Evolutionary conservation across 2,797 vertebrate genomes (phyloP).

Genomic region (Tokudaia muenninki): DNA sequence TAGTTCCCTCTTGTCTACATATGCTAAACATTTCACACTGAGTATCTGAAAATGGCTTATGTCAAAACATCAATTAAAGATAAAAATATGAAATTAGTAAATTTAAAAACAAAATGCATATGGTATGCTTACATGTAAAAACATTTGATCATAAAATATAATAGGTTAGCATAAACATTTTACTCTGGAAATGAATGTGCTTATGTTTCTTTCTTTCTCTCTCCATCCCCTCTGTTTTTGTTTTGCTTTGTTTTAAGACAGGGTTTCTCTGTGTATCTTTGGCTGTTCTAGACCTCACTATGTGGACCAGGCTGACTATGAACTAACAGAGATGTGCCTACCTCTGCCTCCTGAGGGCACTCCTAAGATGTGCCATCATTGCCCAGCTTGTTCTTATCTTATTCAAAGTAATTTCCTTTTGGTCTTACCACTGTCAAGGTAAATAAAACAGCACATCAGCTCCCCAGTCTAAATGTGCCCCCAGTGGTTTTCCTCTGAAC

Average conservation of each 20-base stretch:
- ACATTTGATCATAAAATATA: neutral
- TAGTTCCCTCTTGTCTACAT: neutral
- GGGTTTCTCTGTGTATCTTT: neutral
- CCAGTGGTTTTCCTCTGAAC: neutral
- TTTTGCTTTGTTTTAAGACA: neutral
- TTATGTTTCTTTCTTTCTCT: neutral
- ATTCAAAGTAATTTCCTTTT: slow-evolving; percentile 40
- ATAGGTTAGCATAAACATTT: neutral
- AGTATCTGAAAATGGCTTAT: neutral
- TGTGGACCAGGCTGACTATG: neutral
- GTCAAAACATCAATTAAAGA: slow-evolving; percentile 11
- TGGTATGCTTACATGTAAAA: neutral
- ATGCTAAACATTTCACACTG: slow-evolving; percentile 25
- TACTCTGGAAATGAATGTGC: neutral
- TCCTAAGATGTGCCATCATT: neutral
- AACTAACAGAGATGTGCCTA: neutral
- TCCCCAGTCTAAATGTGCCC: neutral
- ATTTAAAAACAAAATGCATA: slow-evolving; percentile 18
- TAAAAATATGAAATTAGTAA: neutral
- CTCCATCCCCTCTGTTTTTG: neutral
- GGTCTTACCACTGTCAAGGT: neutral
- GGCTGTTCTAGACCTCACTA: neutral
- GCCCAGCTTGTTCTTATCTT: neutral
- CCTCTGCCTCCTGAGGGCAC: neutral
- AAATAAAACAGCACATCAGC: slow-evolving; percentile 22